Percentiles rank a stretch among this genome's conserved stretches.
These are phyloP conservation scores for Thereva unica DNA, from an alignment of 2,888 invertebrate genomes.

Conservation along the genomic window DNA sequence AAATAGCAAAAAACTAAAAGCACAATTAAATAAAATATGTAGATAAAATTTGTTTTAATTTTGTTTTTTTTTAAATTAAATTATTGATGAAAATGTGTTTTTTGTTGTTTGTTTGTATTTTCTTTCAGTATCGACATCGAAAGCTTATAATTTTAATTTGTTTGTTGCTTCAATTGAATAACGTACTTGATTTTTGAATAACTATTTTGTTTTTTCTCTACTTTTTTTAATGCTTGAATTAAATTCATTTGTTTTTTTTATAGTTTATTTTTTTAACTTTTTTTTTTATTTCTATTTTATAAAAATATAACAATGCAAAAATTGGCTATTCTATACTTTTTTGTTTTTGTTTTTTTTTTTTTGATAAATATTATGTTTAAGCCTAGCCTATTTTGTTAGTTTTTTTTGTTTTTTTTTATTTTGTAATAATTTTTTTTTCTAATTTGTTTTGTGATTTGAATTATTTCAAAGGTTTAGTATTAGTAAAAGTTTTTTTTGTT, in stretches of 20 bases:
- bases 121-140: conserved; percentile 18
- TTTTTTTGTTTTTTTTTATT: conserved; percentile 9
- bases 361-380: conserved; percentile 11
- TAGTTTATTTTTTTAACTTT: conserved; percentile 17
- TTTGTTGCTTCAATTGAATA: not conserved
- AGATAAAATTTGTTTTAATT: no score
- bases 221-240: not conserved
- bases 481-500: no score
- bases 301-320: conserved; percentile 35
- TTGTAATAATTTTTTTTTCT: not conserved
- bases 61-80: no score
- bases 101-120: no score
- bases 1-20: no score
- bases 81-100: no score
- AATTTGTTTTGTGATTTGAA: not conserved
- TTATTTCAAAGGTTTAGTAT: no score
- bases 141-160: conserved; percentile 16
- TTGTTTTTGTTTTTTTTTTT: not conserved
- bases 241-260: conserved; percentile 18
- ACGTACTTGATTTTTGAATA: no score
- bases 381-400: conserved; percentile 28
- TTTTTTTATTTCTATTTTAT: conserved; percentile 25
- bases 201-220: no score
- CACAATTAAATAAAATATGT: no score
- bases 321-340: conserved; percentile 22